A percentile compares a stretch with the other conserved stretches of the same genome.
phyloP scores from a whole-genome alignment of 2,888 invertebrate genomes.

The Anoncus sp. region DNA sequence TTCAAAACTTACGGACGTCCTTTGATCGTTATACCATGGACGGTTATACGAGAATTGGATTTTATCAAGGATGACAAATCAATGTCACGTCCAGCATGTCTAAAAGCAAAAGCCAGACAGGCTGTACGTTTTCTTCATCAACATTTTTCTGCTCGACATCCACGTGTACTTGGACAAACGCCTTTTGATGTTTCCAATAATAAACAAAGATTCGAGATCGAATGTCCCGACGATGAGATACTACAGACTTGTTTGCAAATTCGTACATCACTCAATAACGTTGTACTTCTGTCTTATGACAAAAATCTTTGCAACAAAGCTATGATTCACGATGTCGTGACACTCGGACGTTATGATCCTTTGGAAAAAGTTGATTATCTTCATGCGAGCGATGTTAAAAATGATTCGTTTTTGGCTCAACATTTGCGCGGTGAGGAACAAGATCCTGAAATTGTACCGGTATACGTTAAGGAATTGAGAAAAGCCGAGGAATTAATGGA shows the following conservation, averaged over 20 bases:
- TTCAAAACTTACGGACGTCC: constrained; percentile 76
- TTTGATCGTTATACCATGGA: constrained; percentile 80
- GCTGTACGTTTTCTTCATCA: constrained; percentile 78
- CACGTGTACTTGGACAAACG: constrained; percentile 79
- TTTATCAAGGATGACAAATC: constrained; percentile 78
- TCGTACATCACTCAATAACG: constrained; percentile 73
- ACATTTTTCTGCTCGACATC: constrained; percentile 77
- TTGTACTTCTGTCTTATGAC: constrained; percentile 81
- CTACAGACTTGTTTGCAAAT: constrained; percentile 83
- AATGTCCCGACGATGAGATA: constrained; percentile 83
- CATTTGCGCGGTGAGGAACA: constrained; percentile 57
- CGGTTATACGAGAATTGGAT: constrained; percentile 81
- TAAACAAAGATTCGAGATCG: constrained; percentile 71
- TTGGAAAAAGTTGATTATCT: constrained; percentile 77
- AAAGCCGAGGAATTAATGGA: constrained; percentile 73
- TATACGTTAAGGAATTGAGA: constrained; percentile 67
- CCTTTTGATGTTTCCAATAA: constrained; percentile 75
- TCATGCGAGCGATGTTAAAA: constrained; percentile 63
- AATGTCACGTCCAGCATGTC: constrained; percentile 67
- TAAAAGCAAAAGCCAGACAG: constrained; percentile 74
- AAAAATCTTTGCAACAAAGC: constrained; percentile 82
- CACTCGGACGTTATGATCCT: constrained; percentile 76
- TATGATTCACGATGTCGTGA: constrained; percentile 76
- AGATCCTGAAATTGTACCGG: constrained; percentile 45
- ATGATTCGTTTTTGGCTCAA: constrained; percentile 57